phyloP scores from a whole-genome alignment of 2,888 invertebrate species.

The Leptinotarsa rubiginosa region DNA sequence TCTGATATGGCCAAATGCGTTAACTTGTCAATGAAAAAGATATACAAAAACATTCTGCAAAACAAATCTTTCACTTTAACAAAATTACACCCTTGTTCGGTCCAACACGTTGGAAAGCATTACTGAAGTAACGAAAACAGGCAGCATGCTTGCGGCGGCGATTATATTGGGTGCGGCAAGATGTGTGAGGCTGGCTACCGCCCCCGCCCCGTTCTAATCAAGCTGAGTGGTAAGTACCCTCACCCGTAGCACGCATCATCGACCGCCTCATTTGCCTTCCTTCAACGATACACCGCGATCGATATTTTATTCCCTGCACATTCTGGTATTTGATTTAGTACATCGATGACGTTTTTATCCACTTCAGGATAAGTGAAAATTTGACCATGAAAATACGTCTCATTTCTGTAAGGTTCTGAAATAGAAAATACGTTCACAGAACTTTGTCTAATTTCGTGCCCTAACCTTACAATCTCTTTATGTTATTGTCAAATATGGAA shows the following conservation, averaged over 20 bases:
- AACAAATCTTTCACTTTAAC: background rate
- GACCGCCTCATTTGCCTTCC: slow-evolving; percentile 57
- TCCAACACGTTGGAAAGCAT: background rate
- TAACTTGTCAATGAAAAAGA: no score
- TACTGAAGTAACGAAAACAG: background rate
- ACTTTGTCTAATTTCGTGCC: no score
- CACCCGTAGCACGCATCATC: slow-evolving; percentile 56
- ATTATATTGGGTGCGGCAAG: slow-evolving; percentile 52
- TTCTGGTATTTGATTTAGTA: slow-evolving; percentile 8
- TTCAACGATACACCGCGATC: slow-evolving; percentile 25
- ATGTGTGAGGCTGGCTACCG: slow-evolving; percentile 39
- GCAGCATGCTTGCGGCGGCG: slow-evolving; percentile 42
- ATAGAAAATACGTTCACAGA: no score
- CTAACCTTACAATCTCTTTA: no score
- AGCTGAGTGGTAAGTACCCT: slow-evolving; percentile 52
- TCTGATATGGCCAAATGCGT: no score
- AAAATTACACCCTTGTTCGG: background rate
- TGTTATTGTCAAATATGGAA: no score
- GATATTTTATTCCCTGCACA: slow-evolving; percentile 9
- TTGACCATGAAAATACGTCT: no score
- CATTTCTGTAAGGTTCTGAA: no score
- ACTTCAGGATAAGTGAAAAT: background rate
- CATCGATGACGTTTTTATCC: slow-evolving; percentile 2
- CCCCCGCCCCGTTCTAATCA: slow-evolving; percentile 56
- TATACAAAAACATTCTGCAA: background rate